phyloP scores from a whole-genome alignment of 1,140 invertebrate species.

The Papilio helenus region DNA sequence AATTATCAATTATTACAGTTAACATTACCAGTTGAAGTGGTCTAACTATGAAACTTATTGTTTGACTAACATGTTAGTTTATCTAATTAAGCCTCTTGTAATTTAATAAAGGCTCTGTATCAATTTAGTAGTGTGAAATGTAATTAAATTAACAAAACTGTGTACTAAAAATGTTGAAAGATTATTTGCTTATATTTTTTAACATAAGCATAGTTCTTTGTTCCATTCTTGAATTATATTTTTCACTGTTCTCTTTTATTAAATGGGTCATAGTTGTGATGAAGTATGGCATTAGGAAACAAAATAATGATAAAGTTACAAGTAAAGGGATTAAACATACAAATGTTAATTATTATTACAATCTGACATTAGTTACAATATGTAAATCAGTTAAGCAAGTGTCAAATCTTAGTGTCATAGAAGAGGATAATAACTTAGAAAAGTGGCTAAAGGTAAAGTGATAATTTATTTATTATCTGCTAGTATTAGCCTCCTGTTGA shows the following conservation, averaged over 20 bases:
- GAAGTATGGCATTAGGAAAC: conserved; percentile 28
- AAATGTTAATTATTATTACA: conserved; percentile 9
- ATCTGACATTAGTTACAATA: conserved; percentile 33
- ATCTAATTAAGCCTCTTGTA: conserved; percentile 36
- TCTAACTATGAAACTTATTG: neutral
- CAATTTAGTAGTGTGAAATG: conserved; percentile 36
- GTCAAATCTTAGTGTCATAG: conserved; percentile 26
- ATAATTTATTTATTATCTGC: neutral
- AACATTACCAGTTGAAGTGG: neutral
- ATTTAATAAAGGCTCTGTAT: conserved; percentile 21
- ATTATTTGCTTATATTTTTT: conserved; percentile 31
- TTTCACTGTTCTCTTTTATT: conserved; percentile 30
- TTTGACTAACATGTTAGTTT: conserved; percentile 22
- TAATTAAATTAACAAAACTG: neutral
- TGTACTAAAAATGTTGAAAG: conserved; percentile 24
- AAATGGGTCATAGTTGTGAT: conserved; percentile 36
- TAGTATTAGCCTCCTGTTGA: neutral
- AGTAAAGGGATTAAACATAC: neutral
- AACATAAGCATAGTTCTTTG: conserved; percentile 32
- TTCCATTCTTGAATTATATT: conserved; percentile 25
- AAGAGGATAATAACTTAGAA: conserved; percentile 17
- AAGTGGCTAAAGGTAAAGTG: conserved; percentile 23
- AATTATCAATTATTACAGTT: neutral
- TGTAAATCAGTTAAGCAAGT: conserved; percentile 12
- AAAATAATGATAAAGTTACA: conserved; percentile 25